Conservation (phyloP, 1,140 invertebrate species). For the Orussus abietinus region DNA sequence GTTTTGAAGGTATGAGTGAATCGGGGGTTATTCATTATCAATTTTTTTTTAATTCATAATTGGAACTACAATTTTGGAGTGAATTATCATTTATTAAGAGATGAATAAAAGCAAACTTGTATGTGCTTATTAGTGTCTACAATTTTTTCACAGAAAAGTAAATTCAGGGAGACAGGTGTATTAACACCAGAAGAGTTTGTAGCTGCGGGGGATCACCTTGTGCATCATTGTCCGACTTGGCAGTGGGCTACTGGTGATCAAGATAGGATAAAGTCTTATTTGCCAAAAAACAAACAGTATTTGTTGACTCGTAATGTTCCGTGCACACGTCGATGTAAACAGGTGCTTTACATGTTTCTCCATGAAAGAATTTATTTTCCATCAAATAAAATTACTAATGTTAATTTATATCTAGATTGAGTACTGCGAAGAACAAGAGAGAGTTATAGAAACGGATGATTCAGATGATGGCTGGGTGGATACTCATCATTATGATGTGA, state of each 20-base stretch:
- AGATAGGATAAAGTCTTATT: slow-evolving; percentile 77
- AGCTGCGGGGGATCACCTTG: slow-evolving; percentile 95
- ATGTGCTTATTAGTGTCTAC: too few relatives aligned
- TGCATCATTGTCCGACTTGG: slow-evolving; percentile 99
- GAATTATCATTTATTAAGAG: not conserved
- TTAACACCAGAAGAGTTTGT: slow-evolving; percentile 96
- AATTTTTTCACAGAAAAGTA: slow-evolving; percentile 75
- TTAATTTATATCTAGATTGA: slow-evolving; percentile 65
- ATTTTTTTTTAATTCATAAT: slow-evolving; percentile 6
- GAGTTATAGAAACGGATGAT: slow-evolving; percentile 87
- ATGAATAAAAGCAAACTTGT: too few relatives aligned
- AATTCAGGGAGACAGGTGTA: slow-evolving; percentile 97
- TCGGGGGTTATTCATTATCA: slow-evolving; percentile 1
- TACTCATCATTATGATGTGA: slow-evolving; percentile 84
- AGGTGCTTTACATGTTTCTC: slow-evolving; percentile 55
- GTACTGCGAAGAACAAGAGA: slow-evolving; percentile 83
- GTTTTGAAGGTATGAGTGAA: slow-evolving; percentile 89
- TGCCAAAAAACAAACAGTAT: slow-evolving; percentile 96
- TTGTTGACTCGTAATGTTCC: slow-evolving; percentile 95
- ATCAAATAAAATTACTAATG: slow-evolving; percentile 11
- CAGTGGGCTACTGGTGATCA: slow-evolving; percentile 94
- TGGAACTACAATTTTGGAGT: not conserved
- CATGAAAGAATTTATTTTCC: slow-evolving; percentile 1
- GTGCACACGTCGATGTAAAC: slow-evolving; percentile 89
- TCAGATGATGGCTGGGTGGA: slow-evolving; percentile 97